A percentile compares a stretch with the other conserved stretches of the same genome.
These are phyloP conservation scores for Calvadosia cruxmelitensis DNA, from an alignment of 30 jellyfish, hydroid and myxozoan species.

Conservation along the genomic window DNA sequence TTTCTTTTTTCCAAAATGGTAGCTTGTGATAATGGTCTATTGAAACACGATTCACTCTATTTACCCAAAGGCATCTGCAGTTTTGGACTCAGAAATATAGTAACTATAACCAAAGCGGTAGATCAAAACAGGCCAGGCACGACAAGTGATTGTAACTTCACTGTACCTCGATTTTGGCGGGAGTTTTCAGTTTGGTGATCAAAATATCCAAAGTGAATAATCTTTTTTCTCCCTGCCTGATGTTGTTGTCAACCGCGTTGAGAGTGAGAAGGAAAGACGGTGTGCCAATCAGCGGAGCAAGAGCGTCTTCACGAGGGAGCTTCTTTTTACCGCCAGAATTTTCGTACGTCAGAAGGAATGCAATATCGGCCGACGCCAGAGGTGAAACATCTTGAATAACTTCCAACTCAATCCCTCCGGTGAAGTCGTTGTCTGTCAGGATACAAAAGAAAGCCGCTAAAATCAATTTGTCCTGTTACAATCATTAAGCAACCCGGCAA, in stretches of 20 bases:
- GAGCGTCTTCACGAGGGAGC: slow-evolving; percentile 16
- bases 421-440: no score
- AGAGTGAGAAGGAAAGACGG: slow-evolving; percentile 36
- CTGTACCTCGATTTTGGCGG: slow-evolving; percentile 58
- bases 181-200: slow-evolving; percentile 43
- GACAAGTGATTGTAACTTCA: background rate
- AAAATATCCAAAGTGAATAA: slow-evolving; percentile 31
- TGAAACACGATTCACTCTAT: no score
- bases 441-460: no score
- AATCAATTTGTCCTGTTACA: no score
- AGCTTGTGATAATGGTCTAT: no score
- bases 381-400: slow-evolving; percentile 55
- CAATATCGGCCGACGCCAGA: slow-evolving; percentile 24
- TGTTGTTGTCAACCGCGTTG: slow-evolving; percentile 3
- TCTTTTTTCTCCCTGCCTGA: slow-evolving; percentile 53
- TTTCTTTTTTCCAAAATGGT: no score
- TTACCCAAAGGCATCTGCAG: no score
- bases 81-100: background rate
- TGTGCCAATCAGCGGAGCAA: slow-evolving; percentile 56
- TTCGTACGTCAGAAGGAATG: slow-evolving; percentile 22
- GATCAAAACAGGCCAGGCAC: background rate
- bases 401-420: no score
- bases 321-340: slow-evolving; percentile 23
- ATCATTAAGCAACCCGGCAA: no score
- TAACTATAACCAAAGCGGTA: background rate